phyloP scores from a whole-genome alignment of 2,888 invertebrate genomes.

The Aromia moschata region DNA sequence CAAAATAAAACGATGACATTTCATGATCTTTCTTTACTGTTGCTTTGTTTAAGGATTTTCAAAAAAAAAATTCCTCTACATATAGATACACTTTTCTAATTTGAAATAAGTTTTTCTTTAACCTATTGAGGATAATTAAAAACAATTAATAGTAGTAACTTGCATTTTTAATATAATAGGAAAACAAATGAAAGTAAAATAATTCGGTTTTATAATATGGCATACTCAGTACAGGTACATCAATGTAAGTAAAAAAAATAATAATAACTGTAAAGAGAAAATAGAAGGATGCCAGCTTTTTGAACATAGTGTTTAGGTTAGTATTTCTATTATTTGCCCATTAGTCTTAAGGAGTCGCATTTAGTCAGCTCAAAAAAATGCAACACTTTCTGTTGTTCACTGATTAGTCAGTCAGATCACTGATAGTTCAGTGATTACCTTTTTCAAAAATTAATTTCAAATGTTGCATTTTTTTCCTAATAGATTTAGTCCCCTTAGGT shows the following conservation, averaged over 20 bases:
- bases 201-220: conserved; percentile 38
- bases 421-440: too few relatives aligned
- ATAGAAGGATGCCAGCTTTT: conserved; percentile 38
- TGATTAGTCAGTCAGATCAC: not conserved
- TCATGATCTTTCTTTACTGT: too few relatives aligned
- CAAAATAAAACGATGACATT: too few relatives aligned
- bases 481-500: conserved; percentile 5
- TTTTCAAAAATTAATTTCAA: too few relatives aligned
- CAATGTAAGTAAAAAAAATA: conserved; percentile 46
- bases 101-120: too few relatives aligned
- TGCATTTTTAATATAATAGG: too few relatives aligned
- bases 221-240: conserved; percentile 48
- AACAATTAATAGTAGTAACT: too few relatives aligned
- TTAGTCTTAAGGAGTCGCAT: conserved; percentile 41
- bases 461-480: conserved; percentile 21
- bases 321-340: conserved; percentile 37
- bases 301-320: conserved; percentile 38
- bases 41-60: too few relatives aligned
- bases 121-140: too few relatives aligned
- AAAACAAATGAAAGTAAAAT: too few relatives aligned
- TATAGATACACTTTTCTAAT: too few relatives aligned
- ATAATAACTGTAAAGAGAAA: conserved; percentile 10
- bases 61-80: too few relatives aligned
- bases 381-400: conserved; percentile 11
- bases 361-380: conserved; percentile 40